phyloP scores from a whole-genome alignment of 2,113 vertebrate genomes.

The Leuciscus idus region DNA sequence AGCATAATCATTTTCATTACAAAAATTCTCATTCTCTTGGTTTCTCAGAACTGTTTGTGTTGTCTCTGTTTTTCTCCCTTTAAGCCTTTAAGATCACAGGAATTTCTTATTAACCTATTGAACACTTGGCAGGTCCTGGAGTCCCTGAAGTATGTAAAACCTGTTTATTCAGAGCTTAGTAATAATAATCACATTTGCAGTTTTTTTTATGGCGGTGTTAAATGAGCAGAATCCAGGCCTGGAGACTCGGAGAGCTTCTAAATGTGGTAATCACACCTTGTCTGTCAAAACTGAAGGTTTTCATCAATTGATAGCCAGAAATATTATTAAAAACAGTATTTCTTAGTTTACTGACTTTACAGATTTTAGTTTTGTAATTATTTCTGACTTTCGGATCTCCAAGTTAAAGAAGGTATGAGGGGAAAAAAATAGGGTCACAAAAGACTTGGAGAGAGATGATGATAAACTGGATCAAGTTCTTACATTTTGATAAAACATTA shows the following conservation, averaged over 20 bases:
- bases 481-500: no score
- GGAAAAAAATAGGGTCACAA: no score
- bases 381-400: no score
- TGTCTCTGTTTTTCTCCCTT: neutral
- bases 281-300: neutral
- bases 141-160: neutral
- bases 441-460: no score
- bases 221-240: constrained; percentile 3
- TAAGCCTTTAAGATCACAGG: neutral
- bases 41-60: neutral
- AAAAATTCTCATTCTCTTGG: neutral
- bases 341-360: neutral
- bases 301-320: neutral
- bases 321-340: neutral
- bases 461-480: no score
- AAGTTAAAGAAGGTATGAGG: no score
- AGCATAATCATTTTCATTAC: no score
- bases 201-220: neutral
- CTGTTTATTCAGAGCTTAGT: constrained; percentile 2
- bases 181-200: constrained; percentile 18
- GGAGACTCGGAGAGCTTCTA: neutral
- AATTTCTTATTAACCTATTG: constrained; percentile 2
- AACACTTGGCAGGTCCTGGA: neutral
- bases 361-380: no score
- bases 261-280: neutral